Evolutionary conservation across 2,888 invertebrate genomes (phyloP), one percentile per base, ranked within the genome.

Genomic region (Macrosoma leucophasiata): DNA sequence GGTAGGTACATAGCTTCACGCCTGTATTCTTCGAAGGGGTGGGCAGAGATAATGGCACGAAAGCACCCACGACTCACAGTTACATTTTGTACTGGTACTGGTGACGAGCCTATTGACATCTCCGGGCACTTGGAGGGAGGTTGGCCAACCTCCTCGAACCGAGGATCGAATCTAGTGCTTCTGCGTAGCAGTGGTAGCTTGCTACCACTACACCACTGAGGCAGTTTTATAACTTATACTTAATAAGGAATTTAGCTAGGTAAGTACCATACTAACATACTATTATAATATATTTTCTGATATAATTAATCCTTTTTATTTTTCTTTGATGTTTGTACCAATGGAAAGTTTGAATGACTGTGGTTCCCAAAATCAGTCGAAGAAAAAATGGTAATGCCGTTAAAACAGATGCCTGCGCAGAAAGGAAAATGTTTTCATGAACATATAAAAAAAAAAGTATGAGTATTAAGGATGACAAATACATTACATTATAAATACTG

Each of bases 231-330:
- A n/a, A n/a, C n/a, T n/a, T n/a, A n/a, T n/a, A n/a, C n/a, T n/a
- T n/a, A n/a, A n/a, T n/a, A n/a, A n/a, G n/a, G n/a, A n/a, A n/a
- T n/a, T n/a, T n/a, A n/a, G n/a, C n/a, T n/a, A n/a, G n/a, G n/a
- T n/a, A n/a, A n/a, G n/a, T n/a, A n/a, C n/a, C n/a, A n/a, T 64
- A 58, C 81, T 77, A 66, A 84, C 88, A 71, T 39, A 89, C 61
- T 51, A 81, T 57, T 13, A 78, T 67, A 30, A 76, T 69, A 54
- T 74, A 77, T 62, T 78, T 82, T 33, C 74, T 60, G 3, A 78
- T 55, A 36, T 73, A 43, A 34, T 65, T 66, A 27, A 75, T 65
- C 31, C 54, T 58, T 34, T 50, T 64, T 1, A 64, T 28, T 38
- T 55, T 56, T 1, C 50, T 38, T 13, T 55, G 72, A 32, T 72